Conservation (phyloP, 2,888 invertebrate genomes). For the Coelogynopora nodosa region DNA sequence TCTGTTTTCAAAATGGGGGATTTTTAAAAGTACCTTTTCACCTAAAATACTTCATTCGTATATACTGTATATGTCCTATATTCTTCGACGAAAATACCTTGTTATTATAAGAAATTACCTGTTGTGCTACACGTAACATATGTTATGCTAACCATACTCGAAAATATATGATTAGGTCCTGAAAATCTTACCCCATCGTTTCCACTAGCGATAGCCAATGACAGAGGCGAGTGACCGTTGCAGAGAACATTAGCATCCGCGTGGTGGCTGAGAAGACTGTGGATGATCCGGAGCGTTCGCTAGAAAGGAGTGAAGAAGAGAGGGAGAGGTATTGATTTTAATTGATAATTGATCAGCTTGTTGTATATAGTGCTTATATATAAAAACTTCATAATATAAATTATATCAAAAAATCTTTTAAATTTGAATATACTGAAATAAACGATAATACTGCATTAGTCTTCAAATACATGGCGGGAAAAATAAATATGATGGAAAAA, state of each 20-base stretch:
- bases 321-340: background rate
- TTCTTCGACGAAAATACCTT: too few species aligned
- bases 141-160: too few species aligned
- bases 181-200: conserved; percentile 56
- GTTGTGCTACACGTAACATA: too few species aligned
- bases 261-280: conserved; percentile 56
- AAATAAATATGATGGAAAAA: background rate
- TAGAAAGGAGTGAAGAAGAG: conserved; percentile 46
- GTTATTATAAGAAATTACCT: too few species aligned
- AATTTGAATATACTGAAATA: too few species aligned
- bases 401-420: background rate
- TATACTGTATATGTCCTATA: too few species aligned
- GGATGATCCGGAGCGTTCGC: conserved; percentile 56
- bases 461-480: too few species aligned
- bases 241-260: conserved; percentile 58
- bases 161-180: background rate
- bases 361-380: background rate
- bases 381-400: too few species aligned
- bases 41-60: too few species aligned
- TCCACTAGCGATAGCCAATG: conserved; percentile 59
- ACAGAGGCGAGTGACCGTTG: conserved; percentile 60
- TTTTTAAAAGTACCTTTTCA: too few species aligned
- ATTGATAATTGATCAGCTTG: background rate
- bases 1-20: too few species aligned
- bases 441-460: too few species aligned